These are phyloP conservation scores for Perizoma affinitatum DNA, from an alignment of 2,888 invertebrate genomes.

Conservation along the genomic window DNA sequence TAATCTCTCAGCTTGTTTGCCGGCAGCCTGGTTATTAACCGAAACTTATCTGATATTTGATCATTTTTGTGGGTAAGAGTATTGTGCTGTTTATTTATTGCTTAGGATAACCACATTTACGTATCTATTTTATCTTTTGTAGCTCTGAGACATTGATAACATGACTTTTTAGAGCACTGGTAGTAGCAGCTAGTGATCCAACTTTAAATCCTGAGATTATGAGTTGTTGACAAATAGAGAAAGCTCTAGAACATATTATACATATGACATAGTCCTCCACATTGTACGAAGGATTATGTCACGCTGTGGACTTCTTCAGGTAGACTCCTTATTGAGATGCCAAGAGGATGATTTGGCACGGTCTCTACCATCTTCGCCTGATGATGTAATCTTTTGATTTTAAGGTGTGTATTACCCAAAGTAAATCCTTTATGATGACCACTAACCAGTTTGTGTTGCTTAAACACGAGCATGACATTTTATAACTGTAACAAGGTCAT, in stretches of 20 bases:
- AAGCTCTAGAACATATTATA: too few relatives aligned
- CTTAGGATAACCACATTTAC: too few relatives aligned
- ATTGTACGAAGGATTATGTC: too few relatives aligned
- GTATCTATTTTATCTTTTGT: not conserved
- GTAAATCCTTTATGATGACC: conserved; percentile 50
- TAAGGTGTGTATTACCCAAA: conserved; percentile 33
- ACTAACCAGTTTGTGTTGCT: conserved; percentile 63
- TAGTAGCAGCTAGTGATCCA: too few relatives aligned
- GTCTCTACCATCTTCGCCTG: conserved; percentile 11
- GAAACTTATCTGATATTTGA: conserved; percentile 3
- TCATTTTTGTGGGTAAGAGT: not conserved
- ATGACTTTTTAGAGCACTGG: too few relatives aligned
- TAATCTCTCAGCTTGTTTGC: conserved; percentile 49
- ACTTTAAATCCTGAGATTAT: too few relatives aligned
- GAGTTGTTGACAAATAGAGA: too few relatives aligned
- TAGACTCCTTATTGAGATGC: too few relatives aligned
- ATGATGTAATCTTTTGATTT: conserved; percentile 27
- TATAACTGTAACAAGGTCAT: conserved; percentile 79
- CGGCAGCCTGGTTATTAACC: conserved; percentile 19
- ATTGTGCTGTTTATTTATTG: too few relatives aligned
- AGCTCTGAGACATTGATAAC: not conserved
- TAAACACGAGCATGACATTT: conserved; percentile 77
- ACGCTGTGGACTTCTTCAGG: too few relatives aligned
- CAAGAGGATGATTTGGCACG: conserved; percentile 4
- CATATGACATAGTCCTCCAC: too few relatives aligned